Conservation (phyloP, 2,797 vertebrate species). For the Crossoptilon crossoptilon region DNA sequence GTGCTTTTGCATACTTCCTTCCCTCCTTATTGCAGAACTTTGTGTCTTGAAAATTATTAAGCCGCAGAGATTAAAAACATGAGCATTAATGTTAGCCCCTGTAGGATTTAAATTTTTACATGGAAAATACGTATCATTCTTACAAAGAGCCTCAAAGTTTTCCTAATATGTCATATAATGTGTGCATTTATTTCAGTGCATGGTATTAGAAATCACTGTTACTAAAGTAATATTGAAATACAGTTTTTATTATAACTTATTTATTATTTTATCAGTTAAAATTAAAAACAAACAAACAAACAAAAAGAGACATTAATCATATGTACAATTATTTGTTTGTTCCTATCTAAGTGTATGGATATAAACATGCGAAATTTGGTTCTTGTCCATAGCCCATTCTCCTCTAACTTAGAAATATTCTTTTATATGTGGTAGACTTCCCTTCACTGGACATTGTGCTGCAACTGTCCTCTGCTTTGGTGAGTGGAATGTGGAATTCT, state of each 20-base stretch:
- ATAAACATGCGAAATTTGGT: neutral
- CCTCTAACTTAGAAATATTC: neutral
- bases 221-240: too few relatives aligned
- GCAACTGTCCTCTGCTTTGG: neutral
- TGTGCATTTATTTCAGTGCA: too few relatives aligned
- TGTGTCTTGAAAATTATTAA: neutral
- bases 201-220: too few relatives aligned
- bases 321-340: neutral
- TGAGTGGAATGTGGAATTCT: neutral
- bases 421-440: neutral
- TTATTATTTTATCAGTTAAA: neutral
- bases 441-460: neutral
- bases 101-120: neutral
- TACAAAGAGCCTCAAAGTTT: neutral
- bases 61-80: fast-evolving
- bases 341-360: neutral
- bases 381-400: neutral
- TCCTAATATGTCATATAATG: neutral
- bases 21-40: neutral
- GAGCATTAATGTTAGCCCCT: neutral
- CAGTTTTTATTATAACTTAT: neutral
- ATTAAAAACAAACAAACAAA: neutral
- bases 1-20: neutral
- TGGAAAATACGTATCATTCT: neutral
- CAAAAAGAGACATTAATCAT: neutral